Base-by-base conservation (phyloP, 2,797 vertebrate species). In the Morus bassanus region DNA sequence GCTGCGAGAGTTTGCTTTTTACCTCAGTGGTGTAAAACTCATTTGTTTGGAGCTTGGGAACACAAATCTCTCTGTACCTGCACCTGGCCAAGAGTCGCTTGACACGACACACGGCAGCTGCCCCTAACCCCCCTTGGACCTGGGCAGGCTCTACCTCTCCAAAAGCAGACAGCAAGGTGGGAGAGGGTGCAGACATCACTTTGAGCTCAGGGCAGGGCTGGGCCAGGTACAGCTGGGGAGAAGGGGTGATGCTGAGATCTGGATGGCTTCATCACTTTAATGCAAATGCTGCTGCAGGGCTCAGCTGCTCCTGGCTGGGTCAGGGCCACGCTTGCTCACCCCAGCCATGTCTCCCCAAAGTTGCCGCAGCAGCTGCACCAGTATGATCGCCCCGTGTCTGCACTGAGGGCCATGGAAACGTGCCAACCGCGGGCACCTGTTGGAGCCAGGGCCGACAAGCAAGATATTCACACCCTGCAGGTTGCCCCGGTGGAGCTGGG, bases 311-410 rank as follows among this genome's bases (percentile, higher is more conserved):
- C n/a, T 0, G 2, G n/a, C 30, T 65, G 60, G 25, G 11, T 70
- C 80, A 54, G 56, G 28, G 50, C 45, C 27, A 0, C 0, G 0
- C 39, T 68, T 0, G 0, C 31, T 65, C 3, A 0, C 23, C 5
- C 24, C 0, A 1, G 50, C n/a, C 72, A 3, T 0, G 0, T 65
- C 84, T 77, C 60, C 45, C 46, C 0, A 1, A 25, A 60, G 43
- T 18, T 45, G 43, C 25, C 1, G 0, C 37, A 23, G 68, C 35
- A 37, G 63, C 67, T 31, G 73, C 31, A 1, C 27, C 1, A 4
- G 39, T 48, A 7, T 2, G 6, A 37, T 30, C 2, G 0, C 9
- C 39, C n/a, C 3, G 0, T 27, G 63, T 67, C 54, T 54, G 53
- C 0, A 1, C 54, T 5, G 37, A 27, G 63, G 46, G 78, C 21